Base-by-base conservation (phyloP, 2,888 invertebrate species). In the Esperia sulphurella region DNA sequence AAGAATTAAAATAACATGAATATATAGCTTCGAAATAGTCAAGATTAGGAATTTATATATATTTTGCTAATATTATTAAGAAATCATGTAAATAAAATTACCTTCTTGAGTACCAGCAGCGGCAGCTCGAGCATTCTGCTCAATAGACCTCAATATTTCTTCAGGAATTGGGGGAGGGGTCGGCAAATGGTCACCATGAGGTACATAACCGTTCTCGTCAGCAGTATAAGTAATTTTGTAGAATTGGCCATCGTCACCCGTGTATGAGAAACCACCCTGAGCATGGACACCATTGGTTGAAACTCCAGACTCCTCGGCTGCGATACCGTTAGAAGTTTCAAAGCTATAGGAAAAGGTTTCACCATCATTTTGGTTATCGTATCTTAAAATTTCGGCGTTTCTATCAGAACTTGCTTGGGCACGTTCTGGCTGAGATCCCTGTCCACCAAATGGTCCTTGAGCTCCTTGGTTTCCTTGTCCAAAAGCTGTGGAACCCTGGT, bases 71-170 rank as follows among this genome's bases (percentile, higher is more conserved):
- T 21, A 21, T 21, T 21, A 3, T 21, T 21, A 21, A 21, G 2
- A 21, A 21, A 21, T 21, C n/a, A n/a, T n/a, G 21, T 42, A 45
- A 8, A 41, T 38, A 46, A 50, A 35, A 39, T 54, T 70, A 88
- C 88, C 89, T 83, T 88, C 86, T 75, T 87, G 87, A 2, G 77
- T 85, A 8, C 89, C 89, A 53, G 85, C 74, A 13, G 88, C 87
- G 4, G 88, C 88, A 10, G 89, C 89, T 38, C 64, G 72, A 0
- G 86, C 84, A 43, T 88, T 89, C 42, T 81, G 71, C 54, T 88
- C 87, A 54, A 89, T 72, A 1, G 88, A 85, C 56, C 71, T 84
- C 53, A 84, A 59, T 44, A 89, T 89, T 53, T 84, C 88, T 45
- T 81, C 85, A 30, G 88, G 89, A 40, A 89, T 86, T 0, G 89